Conservation (phyloP, 2,797 vertebrate genomes). For the Lutra lutra region DNA sequence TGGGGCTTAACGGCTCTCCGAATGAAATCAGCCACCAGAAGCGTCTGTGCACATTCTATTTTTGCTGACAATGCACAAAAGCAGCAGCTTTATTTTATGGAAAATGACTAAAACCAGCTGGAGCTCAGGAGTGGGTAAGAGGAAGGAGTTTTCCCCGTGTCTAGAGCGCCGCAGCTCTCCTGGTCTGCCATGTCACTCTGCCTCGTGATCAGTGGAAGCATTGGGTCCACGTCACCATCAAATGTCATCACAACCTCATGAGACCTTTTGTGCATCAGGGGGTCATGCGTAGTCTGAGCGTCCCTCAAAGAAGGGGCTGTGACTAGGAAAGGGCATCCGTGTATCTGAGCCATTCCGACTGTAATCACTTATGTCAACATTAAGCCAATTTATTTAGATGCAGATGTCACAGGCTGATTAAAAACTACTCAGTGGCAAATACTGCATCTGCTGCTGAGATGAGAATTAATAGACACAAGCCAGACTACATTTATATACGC, state of each 20-base stretch:
- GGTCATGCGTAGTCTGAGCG: neutral
- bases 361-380: slow-evolving; percentile 18
- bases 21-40: neutral
- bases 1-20: neutral
- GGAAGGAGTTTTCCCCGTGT: neutral
- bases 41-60: neutral
- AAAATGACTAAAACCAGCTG: neutral
- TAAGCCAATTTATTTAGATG: slow-evolving; percentile 50
- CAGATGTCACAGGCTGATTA: slow-evolving; percentile 63
- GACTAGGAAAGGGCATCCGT: neutral
- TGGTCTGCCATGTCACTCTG: neutral
- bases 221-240: neutral
- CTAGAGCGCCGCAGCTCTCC: neutral
- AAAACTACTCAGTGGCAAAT: slow-evolving; percentile 31
- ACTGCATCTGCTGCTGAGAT: slow-evolving; percentile 1
- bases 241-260: neutral
- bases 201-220: neutral
- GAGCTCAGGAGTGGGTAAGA: neutral
- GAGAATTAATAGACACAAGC: slow-evolving; percentile 42
- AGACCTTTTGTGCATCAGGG: neutral
- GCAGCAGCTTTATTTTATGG: neutral
- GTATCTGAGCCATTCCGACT: neutral
- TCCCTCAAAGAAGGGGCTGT: neutral
- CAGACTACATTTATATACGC: neutral
- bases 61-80: neutral